These are phyloP conservation scores for Philereme transversata DNA, from an alignment of 2,888 invertebrate species.

Conservation along the genomic window DNA sequence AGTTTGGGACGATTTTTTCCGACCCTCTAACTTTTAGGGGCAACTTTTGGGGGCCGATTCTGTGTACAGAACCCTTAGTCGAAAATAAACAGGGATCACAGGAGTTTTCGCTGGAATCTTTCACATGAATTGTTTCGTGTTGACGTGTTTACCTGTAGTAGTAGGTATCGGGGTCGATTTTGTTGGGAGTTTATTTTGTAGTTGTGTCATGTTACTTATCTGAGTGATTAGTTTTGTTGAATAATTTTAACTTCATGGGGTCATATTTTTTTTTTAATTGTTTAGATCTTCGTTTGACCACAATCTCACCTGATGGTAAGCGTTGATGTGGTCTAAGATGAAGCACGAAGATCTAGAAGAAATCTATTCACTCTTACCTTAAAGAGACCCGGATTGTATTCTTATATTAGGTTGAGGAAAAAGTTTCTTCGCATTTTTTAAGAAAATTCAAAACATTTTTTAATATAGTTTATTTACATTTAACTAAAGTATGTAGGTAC, in stretches of 20 bases:
- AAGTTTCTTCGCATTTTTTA: no score
- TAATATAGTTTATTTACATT: no score
- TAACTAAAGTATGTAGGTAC: no score
- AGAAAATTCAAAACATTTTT: no score
- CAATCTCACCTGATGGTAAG: no score
- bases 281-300: no score
- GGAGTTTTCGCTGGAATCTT: slow-evolving; percentile 57
- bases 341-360: no score
- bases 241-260: background rate
- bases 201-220: background rate
- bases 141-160: slow-evolving; percentile 24
- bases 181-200: slow-evolving; percentile 14
- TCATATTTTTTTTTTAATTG: no score
- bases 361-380: no score
- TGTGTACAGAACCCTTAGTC: slow-evolving; percentile 45
- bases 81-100: slow-evolving; percentile 66
- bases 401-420: no score
- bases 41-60: slow-evolving; percentile 55
- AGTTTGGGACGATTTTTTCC: slow-evolving; percentile 68
- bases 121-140: slow-evolving; percentile 49
- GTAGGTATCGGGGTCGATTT: slow-evolving; percentile 18
- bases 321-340: no score
- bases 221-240: background rate
- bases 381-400: no score
- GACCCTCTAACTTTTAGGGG: slow-evolving; percentile 59